A percentile compares a stretch with the other conserved stretches of the same genome.
Conservation (phyloP, 2,797 vertebrate genomes). For the Bradypodion pumilum region DNA sequence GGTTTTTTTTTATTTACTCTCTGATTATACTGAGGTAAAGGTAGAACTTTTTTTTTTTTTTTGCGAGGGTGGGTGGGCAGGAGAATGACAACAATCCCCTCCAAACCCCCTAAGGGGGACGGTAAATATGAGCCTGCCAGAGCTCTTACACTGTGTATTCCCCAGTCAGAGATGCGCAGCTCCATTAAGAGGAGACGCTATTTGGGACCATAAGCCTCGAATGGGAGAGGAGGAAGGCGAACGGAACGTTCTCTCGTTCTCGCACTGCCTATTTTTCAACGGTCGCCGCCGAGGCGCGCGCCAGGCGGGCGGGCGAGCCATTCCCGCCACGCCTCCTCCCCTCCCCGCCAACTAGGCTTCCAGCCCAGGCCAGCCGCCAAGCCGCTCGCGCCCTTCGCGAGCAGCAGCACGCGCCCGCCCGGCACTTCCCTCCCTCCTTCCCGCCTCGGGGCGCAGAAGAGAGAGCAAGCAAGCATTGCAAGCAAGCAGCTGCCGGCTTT, state of each 20-base stretch:
- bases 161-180: background rate
- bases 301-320: background rate
- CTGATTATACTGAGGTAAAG: background rate
- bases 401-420: conserved; percentile 45
- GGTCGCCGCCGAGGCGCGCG: conserved; percentile 50
- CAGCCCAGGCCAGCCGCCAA: conserved; percentile 31
- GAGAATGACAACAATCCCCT: too few relatives aligned
- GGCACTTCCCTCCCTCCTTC: conserved; percentile 16
- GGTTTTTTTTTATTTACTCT: too few relatives aligned
- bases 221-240: background rate
- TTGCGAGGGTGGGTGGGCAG: background rate
- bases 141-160: too few relatives aligned
- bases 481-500: background rate
- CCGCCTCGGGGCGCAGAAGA: conserved; percentile 2
- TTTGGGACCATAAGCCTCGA: background rate
- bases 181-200: too few relatives aligned
- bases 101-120: background rate
- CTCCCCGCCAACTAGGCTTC: conserved; percentile 42
- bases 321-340: conserved; percentile 51
- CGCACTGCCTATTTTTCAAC: conserved; percentile 26
- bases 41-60: too few relatives aligned
- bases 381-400: conserved; percentile 44
- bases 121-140: background rate
- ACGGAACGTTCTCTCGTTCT: too few relatives aligned
- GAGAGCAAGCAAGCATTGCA: too few relatives aligned